phyloP scores from a whole-genome alignment of 2,113 vertebrate species.

The Mungos mungo region DNA sequence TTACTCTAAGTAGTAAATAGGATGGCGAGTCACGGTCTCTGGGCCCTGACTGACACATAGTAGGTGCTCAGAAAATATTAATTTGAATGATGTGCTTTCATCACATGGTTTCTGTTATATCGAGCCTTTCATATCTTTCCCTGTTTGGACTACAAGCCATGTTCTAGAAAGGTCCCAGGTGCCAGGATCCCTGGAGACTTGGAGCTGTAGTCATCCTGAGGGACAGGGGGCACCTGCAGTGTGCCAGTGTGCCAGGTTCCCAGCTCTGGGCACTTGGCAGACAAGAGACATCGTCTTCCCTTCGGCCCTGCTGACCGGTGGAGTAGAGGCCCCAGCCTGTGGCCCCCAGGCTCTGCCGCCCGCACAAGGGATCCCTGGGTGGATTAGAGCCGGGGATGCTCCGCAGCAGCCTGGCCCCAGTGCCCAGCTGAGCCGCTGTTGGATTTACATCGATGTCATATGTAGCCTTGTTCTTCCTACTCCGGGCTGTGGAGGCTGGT shows the following conservation, averaged over 20 bases:
- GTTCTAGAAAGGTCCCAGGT: not conserved
- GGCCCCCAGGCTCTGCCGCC: rapidly evolving
- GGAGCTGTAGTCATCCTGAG: not conserved
- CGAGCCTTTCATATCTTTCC: not conserved
- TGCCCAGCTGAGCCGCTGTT: not conserved
- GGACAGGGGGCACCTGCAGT: not conserved
- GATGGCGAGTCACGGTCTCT: not conserved
- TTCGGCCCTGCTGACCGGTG: not conserved
- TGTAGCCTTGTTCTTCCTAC: not conserved
- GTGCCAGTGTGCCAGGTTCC: not conserved
- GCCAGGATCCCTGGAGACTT: not conserved
- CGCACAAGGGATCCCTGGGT: rapidly evolving
- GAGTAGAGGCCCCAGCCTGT: not conserved
- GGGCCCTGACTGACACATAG: rapidly evolving
- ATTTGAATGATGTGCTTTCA: not conserved
- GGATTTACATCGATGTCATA: rapidly evolving
- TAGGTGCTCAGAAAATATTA: not conserved
- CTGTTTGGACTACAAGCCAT: not conserved
- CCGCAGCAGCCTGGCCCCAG: not conserved
- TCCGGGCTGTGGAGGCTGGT: not conserved
- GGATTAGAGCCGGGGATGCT: rapidly evolving
- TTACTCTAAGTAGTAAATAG: not conserved
- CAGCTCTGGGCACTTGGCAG: not conserved
- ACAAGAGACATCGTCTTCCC: not conserved
- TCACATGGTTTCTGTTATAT: not conserved